phyloP scores from a whole-genome alignment of 2,113 vertebrate genomes.

The Nansenia antarctica region DNA sequence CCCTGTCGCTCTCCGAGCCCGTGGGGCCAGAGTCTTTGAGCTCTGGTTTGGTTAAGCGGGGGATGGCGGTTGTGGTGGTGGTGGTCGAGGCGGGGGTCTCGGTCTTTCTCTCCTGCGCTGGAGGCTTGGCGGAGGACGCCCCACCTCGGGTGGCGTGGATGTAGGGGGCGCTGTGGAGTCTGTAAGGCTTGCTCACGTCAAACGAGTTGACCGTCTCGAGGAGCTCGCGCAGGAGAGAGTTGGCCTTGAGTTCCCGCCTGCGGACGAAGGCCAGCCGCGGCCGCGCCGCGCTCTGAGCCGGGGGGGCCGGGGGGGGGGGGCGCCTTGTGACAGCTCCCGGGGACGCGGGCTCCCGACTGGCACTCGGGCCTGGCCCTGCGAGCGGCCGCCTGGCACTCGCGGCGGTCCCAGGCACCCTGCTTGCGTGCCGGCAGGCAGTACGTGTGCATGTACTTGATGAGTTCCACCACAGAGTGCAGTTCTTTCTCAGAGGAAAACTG shows the following conservation, averaged over 20 bases:
- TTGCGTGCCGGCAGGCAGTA: conserved; percentile 93
- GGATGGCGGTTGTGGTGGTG: no score
- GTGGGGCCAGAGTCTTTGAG: conserved; percentile 62
- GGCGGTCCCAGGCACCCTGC: conserved; percentile 72
- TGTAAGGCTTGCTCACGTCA: conserved; percentile 95
- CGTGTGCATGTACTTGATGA: conserved; percentile 98
- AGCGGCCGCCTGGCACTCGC: conserved; percentile 65
- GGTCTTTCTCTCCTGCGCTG: conserved; percentile 3
- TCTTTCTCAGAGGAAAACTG: conserved; percentile 81
- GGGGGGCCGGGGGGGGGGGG: conserved; percentile 24
- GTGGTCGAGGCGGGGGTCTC: neutral
- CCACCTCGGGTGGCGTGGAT: conserved; percentile 56
- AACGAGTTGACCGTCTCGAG: conserved; percentile 85
- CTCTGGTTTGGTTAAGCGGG: conserved; percentile 43
- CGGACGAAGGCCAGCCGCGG: conserved; percentile 55
- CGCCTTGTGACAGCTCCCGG: conserved; percentile 29
- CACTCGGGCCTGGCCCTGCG: conserved; percentile 66
- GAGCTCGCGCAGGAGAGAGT: conserved; percentile 90
- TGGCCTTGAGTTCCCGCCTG: conserved; percentile 65
- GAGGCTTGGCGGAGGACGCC: neutral
- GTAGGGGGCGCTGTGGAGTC: conserved; percentile 88
- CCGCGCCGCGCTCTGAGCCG: conserved; percentile 52
- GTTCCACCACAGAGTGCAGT: conserved; percentile 85
- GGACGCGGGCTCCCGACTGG: conserved; percentile 8
- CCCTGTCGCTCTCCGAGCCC: conserved; percentile 39